Evolutionary conservation across 2,888 invertebrate genomes (phyloP).

Genomic region (Pterostichus madidus): DNA sequence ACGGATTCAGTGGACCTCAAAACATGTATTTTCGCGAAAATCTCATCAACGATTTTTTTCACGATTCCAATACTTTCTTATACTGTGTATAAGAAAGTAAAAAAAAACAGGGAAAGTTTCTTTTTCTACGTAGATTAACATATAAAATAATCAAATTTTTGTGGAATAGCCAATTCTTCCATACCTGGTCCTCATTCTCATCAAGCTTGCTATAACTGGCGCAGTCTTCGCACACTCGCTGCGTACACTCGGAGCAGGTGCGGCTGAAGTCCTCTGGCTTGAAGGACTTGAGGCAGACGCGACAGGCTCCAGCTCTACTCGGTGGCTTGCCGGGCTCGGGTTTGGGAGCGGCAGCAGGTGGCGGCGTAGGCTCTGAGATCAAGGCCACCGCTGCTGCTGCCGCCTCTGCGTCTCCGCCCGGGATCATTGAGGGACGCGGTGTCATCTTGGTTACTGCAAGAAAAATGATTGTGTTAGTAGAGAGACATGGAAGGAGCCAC

Average conservation of each 20-base stretch:
- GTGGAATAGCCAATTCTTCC: no score
- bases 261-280: conserved; percentile 93
- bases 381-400: conserved; percentile 77
- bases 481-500: no score
- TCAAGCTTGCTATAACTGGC: conserved; percentile 93
- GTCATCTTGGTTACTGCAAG: conserved; percentile 85
- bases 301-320: conserved; percentile 87
- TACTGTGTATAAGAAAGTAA: no score
- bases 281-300: conserved; percentile 92
- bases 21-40: no score
- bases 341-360: conserved; percentile 76
- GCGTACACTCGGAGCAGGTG: conserved; percentile 93
- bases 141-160: no score
- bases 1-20: no score
- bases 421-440: conserved; percentile 82
- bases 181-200: conserved; percentile 90
- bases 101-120: no score
- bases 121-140: no score
- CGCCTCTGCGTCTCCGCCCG: conserved; percentile 76
- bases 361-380: conserved; percentile 73
- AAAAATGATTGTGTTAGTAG: conserved; percentile 41
- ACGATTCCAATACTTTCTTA: no score
- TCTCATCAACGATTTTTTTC: no score
- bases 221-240: conserved; percentile 95
- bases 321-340: conserved; percentile 86